Evolutionary conservation across 2,888 invertebrate genomes (phyloP).

Genomic region (Drosophila suboccidentalis): DNA sequence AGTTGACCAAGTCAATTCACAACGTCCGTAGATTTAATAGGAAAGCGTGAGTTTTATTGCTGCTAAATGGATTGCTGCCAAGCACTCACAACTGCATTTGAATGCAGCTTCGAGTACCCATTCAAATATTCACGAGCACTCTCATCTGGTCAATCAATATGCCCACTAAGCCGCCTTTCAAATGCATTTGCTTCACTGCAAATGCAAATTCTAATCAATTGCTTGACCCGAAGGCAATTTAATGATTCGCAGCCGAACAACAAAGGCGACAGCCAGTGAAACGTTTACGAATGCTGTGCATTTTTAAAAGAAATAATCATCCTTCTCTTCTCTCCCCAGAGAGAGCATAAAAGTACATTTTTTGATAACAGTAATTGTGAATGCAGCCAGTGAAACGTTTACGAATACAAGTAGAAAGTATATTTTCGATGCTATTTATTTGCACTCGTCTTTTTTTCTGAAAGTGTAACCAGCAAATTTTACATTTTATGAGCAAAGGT

Average conservation of each 20-base stretch:
- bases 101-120: conserved; percentile 4
- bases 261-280: background rate
- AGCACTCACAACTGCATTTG: conserved; percentile 1
- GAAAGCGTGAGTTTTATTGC: background rate
- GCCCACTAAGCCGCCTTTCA: background rate
- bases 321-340: too few relatives aligned
- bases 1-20: background rate
- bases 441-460: too few relatives aligned
- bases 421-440: background rate
- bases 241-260: too few relatives aligned
- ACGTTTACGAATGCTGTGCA: conserved; percentile 6
- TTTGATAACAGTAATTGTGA: too few relatives aligned
- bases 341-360: too few relatives aligned
- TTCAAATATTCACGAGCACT: conserved; percentile 8
- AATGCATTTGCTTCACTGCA: conserved; percentile 2
- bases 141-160: conserved; percentile 14
- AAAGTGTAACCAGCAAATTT: too few relatives aligned
- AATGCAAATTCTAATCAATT: background rate
- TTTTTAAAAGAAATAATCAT: too few relatives aligned
- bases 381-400: background rate
- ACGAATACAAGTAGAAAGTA: background rate
- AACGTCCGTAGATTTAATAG: background rate
- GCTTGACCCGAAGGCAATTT: background rate
- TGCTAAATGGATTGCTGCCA: background rate
- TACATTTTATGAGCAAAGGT: too few relatives aligned